Evolutionary conservation across 2,888 invertebrate genomes (phyloP), one percentile per base, ranked within the genome.

Genomic region (Eumerus sabulonum): DNA sequence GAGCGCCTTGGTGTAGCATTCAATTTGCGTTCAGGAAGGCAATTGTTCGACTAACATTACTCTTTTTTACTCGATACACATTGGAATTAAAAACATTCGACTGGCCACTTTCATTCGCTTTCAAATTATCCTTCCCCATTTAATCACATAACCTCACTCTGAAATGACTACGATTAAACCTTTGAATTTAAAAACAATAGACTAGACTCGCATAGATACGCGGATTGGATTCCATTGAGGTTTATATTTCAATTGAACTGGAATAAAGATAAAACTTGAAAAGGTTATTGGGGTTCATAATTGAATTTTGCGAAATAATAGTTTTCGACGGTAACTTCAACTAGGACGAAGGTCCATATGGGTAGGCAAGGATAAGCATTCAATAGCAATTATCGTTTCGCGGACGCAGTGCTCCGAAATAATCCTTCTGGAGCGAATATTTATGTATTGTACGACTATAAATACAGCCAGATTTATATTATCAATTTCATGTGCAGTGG

Each of bases 261-360:
- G 74, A 74, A 74, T 74, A 74, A 68, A 68, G 74, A 74, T 74
- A 74, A 74, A 74, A 56, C 45, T 57, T 68, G 62, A 74, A 74
- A 74, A 62, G 56, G 56, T 68, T 74, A 74, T 68, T 56, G 56
- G 35, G 14, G 38, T 68, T 62, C 74, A 67, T 67, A 74, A 74
- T 67, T 67, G 74, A 74, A 67, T 67, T 74, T 60, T 27, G 45
- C 48, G 50, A 67, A 74, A 62, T 50, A 67, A 62, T 62, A 59
- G 45, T 45, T 53, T 40, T 16, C 47, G 35, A 44, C 18, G 13
- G 50, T 48, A n/a, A 48, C 50, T 13, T 59, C n/a, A 19, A 19
- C 14, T 36, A 36, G n/a, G 42, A 45, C 36, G 19, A 48, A 38
- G 27, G 27, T 27, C 27, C 27, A 27, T 17, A 59, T 16, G n/a